Evolutionary conservation across 2,797 vertebrate genomes (phyloP).

Genomic region (Clarias fuscus): DNA sequence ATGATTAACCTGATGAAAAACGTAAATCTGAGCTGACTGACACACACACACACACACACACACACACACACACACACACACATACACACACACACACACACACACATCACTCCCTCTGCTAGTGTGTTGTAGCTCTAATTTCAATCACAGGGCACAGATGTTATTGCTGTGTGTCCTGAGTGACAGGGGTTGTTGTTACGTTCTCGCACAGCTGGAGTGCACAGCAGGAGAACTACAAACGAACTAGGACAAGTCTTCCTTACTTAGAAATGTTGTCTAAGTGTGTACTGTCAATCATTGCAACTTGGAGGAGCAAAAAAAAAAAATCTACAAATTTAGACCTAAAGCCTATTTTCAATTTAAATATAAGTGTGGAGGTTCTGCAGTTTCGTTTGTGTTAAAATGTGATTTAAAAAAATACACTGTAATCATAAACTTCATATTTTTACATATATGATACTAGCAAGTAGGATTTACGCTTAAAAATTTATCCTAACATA

Average conservation of each 20-base stretch:
- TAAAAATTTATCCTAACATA: too few species aligned
- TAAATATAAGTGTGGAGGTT: too few species aligned
- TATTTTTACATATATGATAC: not conserved
- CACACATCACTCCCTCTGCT: not conserved
- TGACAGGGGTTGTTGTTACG: not conserved
- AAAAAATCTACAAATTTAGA: too few species aligned
- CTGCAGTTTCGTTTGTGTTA: too few species aligned
- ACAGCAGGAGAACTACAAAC: not conserved
- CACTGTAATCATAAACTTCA: too few species aligned
- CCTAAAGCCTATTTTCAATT: too few species aligned
- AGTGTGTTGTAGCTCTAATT: not conserved
- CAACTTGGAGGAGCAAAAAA: too few species aligned
- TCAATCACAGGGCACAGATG: not conserved
- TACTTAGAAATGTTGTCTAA: not conserved
- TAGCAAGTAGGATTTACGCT: not conserved
- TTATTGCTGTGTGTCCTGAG: not conserved
- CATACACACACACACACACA: not conserved
- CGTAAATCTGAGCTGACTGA: not conserved
- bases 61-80: not conserved
- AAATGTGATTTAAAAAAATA: too few species aligned
- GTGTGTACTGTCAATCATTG: not conserved
- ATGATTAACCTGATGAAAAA: too few species aligned
- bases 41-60: not conserved
- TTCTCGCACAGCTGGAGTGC: not conserved
- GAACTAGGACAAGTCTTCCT: not conserved